phyloP scores from a whole-genome alignment of 2,888 invertebrate species.

The Lasioglossum malachurum region DNA sequence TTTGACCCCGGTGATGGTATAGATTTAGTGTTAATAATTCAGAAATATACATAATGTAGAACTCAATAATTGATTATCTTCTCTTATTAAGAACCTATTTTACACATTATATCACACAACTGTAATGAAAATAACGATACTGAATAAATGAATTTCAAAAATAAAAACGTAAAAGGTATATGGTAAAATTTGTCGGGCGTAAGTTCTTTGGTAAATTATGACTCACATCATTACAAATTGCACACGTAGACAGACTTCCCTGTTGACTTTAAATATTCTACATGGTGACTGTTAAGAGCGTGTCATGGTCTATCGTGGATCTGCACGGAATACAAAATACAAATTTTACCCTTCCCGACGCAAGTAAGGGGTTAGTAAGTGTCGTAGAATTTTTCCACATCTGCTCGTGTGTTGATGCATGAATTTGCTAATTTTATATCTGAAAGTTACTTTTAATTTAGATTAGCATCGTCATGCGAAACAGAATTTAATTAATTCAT shows the following conservation, averaged over 20 bases:
- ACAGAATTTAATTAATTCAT: not conserved
- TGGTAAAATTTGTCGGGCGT: not conserved
- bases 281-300: slow-evolving; percentile 48
- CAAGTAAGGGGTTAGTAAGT: slow-evolving; percentile 23
- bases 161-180: not conserved
- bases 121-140: not conserved
- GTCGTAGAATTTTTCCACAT: slow-evolving; percentile 13
- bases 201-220: slow-evolving; percentile 6
- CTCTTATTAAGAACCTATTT: not conserved
- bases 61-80: no score
- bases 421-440: not conserved
- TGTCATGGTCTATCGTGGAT: slow-evolving; percentile 37
- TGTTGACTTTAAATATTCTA: slow-evolving; percentile 17
- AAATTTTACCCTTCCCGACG: slow-evolving; percentile 45
- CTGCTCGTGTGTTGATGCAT: not conserved
- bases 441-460: not conserved
- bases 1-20: no score
- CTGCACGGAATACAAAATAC: slow-evolving; percentile 58
- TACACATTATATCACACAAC: not conserved
- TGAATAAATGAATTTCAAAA: not conserved
- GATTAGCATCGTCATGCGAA: not conserved
- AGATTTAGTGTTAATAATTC: not conserved
- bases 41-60: not conserved
- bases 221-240: slow-evolving; percentile 24
- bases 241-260: slow-evolving; percentile 17